Base-by-base conservation (phyloP, 1,140 invertebrate genomes). In the Mercenaria mercenaria region DNA sequence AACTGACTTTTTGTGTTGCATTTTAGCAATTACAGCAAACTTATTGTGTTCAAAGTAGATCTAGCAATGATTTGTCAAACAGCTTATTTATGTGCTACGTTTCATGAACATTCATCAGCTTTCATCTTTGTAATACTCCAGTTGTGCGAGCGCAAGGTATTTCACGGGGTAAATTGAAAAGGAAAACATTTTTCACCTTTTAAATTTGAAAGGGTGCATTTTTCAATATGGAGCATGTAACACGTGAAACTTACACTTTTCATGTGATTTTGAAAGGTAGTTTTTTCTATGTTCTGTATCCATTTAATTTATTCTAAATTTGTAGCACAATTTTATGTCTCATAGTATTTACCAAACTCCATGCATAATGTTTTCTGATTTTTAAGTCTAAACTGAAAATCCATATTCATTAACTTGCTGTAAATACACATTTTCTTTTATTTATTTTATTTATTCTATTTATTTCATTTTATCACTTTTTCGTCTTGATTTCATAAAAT, bases 371-470 rank as follows among this genome's bases (percentile, higher is more conserved):
- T 59, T 26, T 59, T 59, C 26, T 59, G 56, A 20, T n/a, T 59
- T 59, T 26, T 59, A 10, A n/a, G 56, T 59, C 56, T 8, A 2
- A 18, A 39, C 18, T 20, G 67, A 37, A 72, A 72, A 72, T 72
- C 67, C 67, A 72, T 72, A 1, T 72, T 13, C 67, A 72, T 72
- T 39, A 32, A 72, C 32, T 72, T 72, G 11, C 67, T 72, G 67
- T 72, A 72, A 39, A 72, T 72, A 72, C 37, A 34, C 67, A 72
- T 72, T 1, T 29, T 64, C 59, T 64, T 29, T 72, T 39, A 72
- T 72, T 72, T 72, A 72, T 72, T 79, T 47, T 50, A 47, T 79
- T 79, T 47, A 50, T 56, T 50, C n/a, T 52, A 79, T 79, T 56
- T 52, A 79, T 79, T 56, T 79, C 74, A 79, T 79, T 18, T 50